Evolutionary conservation across 2,888 invertebrate species (phyloP).

Genomic region (Drosophila ezoana): DNA sequence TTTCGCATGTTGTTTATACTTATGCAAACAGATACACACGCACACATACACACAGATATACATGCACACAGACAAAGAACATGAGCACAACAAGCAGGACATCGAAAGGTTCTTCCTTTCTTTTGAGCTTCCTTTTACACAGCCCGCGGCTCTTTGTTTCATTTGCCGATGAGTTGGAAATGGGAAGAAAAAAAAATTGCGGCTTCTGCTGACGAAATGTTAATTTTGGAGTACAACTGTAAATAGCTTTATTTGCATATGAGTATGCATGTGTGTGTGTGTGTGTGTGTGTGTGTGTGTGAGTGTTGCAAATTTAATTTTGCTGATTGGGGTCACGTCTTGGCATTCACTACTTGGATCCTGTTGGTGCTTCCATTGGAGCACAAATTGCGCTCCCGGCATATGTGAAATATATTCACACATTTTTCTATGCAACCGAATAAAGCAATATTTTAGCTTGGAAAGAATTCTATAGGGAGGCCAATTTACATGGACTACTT

Average conservation of each 20-base stretch:
- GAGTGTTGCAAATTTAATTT: slow-evolving; percentile 43
- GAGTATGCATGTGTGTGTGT: background rate
- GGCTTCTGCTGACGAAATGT: slow-evolving; percentile 44
- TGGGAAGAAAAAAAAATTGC: slow-evolving; percentile 28
- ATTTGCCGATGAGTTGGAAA: slow-evolving; percentile 33
- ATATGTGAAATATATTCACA: slow-evolving; percentile 42
- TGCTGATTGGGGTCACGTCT: slow-evolving; percentile 44
- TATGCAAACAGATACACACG: background rate
- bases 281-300: background rate
- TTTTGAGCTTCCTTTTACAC: background rate
- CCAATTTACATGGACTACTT: slow-evolving; percentile 11
- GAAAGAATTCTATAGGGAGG: background rate
- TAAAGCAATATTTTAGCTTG: slow-evolving; percentile 9
- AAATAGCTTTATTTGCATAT: slow-evolving; percentile 57
- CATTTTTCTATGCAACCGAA: slow-evolving; percentile 8
- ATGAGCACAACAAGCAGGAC: slow-evolving; percentile 6
- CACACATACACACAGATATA: background rate
- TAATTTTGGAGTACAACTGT: slow-evolving; percentile 48
- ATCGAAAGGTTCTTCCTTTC: slow-evolving; percentile 15
- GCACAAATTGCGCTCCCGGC: slow-evolving; percentile 28
- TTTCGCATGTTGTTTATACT: too few relatives aligned
- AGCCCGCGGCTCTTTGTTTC: slow-evolving; percentile 26
- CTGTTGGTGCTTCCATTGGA: background rate
- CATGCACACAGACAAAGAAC: too few relatives aligned
- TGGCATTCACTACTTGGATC: background rate